These are phyloP conservation scores for Amphipoea oculea DNA, from an alignment of 2,888 invertebrate species.

Conservation along the genomic window DNA sequence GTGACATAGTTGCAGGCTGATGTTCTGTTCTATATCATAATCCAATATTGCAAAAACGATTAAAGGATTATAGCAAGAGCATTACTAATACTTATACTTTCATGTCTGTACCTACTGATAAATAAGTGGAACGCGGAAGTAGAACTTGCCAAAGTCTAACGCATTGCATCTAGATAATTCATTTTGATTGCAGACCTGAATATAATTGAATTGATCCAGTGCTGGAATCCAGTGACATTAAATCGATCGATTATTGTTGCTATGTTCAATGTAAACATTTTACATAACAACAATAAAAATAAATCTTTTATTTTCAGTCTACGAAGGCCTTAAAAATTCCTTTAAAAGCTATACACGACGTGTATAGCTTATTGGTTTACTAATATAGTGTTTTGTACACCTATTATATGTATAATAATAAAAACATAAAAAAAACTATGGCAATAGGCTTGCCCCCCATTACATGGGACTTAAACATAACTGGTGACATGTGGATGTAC, in stretches of 20 bases:
- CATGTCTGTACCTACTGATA: not conserved
- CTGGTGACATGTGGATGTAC: no score
- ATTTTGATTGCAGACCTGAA: not conserved
- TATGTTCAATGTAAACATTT: no score
- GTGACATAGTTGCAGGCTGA: no score
- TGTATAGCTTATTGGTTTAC: no score
- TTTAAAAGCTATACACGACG: not conserved
- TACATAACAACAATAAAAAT: not conserved
- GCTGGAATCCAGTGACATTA: not conserved
- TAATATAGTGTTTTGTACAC: no score
- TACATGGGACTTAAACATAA: no score
- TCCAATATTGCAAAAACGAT: not conserved
- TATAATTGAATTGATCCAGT: not conserved
- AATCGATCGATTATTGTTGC: no score
- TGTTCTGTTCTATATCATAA: not conserved
- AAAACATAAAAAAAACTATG: not conserved
- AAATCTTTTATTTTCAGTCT: not conserved
- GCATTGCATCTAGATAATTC: not conserved
- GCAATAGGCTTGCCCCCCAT: no score
- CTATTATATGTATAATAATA: not conserved
- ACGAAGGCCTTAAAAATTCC: not conserved
- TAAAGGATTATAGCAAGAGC: not conserved
- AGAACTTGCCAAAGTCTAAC: constrained; percentile 7
- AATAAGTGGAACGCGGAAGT: constrained; percentile 9
- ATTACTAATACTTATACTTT: not conserved